These are phyloP conservation scores for Trididemnum miniatum DNA, from an alignment of 23 tunicate species.

Conservation along the genomic window DNA sequence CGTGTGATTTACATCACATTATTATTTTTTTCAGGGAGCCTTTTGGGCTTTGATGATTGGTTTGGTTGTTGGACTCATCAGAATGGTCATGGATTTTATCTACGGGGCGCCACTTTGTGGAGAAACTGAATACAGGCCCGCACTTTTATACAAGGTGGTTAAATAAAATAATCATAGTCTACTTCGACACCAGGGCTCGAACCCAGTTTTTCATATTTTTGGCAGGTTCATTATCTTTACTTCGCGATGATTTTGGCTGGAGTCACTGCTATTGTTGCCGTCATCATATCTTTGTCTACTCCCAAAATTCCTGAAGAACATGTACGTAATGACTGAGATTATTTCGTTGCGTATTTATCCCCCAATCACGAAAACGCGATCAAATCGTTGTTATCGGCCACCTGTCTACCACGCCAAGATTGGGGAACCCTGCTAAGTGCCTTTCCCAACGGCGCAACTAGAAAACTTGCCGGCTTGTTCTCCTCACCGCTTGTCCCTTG, in stretches of 20 bases:
- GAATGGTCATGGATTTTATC: conserved; percentile 91
- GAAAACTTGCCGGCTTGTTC: too few relatives aligned
- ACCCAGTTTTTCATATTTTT: background rate
- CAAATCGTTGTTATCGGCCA: too few relatives aligned
- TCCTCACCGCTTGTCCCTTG: too few relatives aligned
- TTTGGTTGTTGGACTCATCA: conserved; percentile 62
- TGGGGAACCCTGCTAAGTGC: too few relatives aligned
- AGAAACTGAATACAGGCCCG: conserved; percentile 84
- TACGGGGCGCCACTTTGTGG: conserved; percentile 87
- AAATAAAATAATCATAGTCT: too few relatives aligned
- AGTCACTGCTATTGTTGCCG: conserved; percentile 62
- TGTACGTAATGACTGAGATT: too few relatives aligned
- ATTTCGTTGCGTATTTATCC: too few relatives aligned
- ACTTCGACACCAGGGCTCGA: too few relatives aligned
- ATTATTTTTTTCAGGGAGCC: conserved; percentile 65
- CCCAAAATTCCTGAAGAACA: conserved; percentile 59
- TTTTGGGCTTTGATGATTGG: conserved; percentile 93
- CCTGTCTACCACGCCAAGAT: too few relatives aligned
- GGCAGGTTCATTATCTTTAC: conserved; percentile 92
- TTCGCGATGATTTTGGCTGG: conserved; percentile 84
- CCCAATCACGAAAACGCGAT: too few relatives aligned
- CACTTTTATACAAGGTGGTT: conserved; percentile 63
- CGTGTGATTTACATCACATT: background rate
- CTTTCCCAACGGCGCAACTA: too few relatives aligned
- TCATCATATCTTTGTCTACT: conserved; percentile 60